These are phyloP conservation scores for Podarcis siculus DNA, from an alignment of 2,797 vertebrate species.

Conservation along the genomic window DNA sequence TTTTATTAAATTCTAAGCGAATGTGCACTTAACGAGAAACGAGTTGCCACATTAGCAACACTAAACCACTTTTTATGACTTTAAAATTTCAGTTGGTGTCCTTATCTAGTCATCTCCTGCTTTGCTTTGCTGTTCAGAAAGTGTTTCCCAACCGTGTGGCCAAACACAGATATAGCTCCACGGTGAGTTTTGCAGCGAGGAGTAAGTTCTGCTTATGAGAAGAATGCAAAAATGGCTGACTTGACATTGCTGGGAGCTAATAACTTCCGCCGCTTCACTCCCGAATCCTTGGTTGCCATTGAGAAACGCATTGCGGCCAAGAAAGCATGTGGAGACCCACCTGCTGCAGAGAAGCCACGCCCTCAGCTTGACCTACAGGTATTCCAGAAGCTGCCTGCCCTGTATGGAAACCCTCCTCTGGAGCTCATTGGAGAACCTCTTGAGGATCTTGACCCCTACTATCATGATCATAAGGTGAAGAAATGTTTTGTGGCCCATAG, in stretches of 20 bases:
- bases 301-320: constrained; percentile 88
- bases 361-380: constrained; percentile 89
- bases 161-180: constrained; percentile 20
- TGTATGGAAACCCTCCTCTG: constrained; percentile 89
- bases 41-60: not conserved
- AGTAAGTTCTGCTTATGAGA: constrained; percentile 80
- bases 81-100: not conserved
- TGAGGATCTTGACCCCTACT: constrained; percentile 94
- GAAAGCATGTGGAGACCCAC: constrained; percentile 71
- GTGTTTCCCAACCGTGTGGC: not conserved
- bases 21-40: not conserved
- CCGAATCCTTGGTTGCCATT: constrained; percentile 90
- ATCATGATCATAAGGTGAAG: constrained; percentile 87
- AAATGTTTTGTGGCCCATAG: not conserved
- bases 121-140: not conserved
- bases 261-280: constrained; percentile 92
- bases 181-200: constrained; percentile 70
- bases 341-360: constrained; percentile 73
- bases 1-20: not conserved
- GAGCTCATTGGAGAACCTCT: constrained; percentile 90
- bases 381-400: constrained; percentile 91
- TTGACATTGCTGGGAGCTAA: constrained; percentile 87
- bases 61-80: not conserved
- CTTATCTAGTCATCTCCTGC: not conserved
- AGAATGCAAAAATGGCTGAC: constrained; percentile 96